phyloP scores from a whole-genome alignment of 2,113 vertebrate genomes.

The Oncorhynchus mykiss region DNA sequence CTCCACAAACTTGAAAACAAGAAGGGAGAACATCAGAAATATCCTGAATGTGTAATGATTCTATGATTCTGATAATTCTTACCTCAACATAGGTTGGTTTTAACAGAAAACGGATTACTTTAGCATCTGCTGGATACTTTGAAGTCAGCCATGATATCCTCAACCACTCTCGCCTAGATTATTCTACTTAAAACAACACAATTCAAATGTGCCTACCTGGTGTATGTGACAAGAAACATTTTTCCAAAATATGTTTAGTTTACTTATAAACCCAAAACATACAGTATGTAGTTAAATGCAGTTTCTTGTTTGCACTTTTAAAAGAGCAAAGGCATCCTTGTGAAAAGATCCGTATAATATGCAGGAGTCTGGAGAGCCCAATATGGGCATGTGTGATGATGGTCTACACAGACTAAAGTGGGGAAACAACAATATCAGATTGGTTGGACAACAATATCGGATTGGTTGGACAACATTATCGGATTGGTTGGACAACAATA shows the following conservation, averaged over 20 bases:
- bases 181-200: too few relatives aligned
- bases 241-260: not conserved
- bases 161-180: too few relatives aligned
- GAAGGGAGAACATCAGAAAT: too few relatives aligned
- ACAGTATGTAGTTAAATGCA: not conserved
- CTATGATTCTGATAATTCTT: too few relatives aligned
- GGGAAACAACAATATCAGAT: conserved; percentile 36
- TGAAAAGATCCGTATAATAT: not conserved
- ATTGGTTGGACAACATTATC: conserved; percentile 55
- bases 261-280: not conserved
- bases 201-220: too few relatives aligned
- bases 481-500: conserved; percentile 48
- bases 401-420: conserved; percentile 23
- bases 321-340: not conserved
- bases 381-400: conserved; percentile 29
- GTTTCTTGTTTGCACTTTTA: not conserved
- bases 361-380: not conserved
- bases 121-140: too few relatives aligned
- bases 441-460: conserved; percentile 36
- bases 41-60: too few relatives aligned
- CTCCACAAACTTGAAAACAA: too few relatives aligned
- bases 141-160: too few relatives aligned
- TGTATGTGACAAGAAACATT: too few relatives aligned
- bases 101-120: too few relatives aligned
- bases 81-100: too few relatives aligned